Percentiles rank a stretch among this genome's conserved stretches.
Evolutionary conservation across 2,888 invertebrate species (phyloP).

Genomic region (Platypus cylindrus): DNA sequence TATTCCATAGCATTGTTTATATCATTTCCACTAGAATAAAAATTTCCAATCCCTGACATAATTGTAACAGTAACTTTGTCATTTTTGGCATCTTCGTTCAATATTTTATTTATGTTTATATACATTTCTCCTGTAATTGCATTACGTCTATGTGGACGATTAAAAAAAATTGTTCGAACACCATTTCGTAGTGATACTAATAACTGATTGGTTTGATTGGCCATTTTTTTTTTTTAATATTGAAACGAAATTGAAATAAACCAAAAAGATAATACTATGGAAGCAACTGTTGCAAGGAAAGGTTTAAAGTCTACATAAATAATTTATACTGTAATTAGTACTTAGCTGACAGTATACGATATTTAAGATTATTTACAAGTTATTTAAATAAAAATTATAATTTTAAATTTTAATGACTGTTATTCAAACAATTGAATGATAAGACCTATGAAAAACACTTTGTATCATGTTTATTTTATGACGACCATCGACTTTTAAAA

Average conservation of each 20-base stretch:
- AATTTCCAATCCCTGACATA: constrained; percentile 69
- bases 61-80: constrained; percentile 55
- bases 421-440: too few species aligned
- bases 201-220: neutral
- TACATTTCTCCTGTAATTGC: constrained; percentile 62
- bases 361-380: too few species aligned
- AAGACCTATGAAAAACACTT: too few species aligned
- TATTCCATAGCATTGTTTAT: constrained; percentile 26
- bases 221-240: constrained; percentile 1
- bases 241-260: neutral
- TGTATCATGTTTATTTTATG: too few species aligned
- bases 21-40: constrained; percentile 80
- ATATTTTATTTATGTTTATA: constrained; percentile 43
- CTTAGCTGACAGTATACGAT: too few species aligned
- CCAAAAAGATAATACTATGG: too few species aligned
- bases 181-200: constrained; percentile 30
- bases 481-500: too few species aligned
- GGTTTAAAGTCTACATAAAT: too few species aligned
- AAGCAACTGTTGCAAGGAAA: too few species aligned
- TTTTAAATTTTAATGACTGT: too few species aligned
- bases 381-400: too few species aligned
- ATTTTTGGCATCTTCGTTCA: constrained; percentile 58
- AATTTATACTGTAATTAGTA: too few species aligned
- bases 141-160: constrained; percentile 70
- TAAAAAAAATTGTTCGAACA: constrained; percentile 50